Percentiles rank a stretch among this genome's conserved stretches.
Evolutionary conservation across 1,140 invertebrate species (phyloP).

Genomic region (Saccostrea cuccullata): DNA sequence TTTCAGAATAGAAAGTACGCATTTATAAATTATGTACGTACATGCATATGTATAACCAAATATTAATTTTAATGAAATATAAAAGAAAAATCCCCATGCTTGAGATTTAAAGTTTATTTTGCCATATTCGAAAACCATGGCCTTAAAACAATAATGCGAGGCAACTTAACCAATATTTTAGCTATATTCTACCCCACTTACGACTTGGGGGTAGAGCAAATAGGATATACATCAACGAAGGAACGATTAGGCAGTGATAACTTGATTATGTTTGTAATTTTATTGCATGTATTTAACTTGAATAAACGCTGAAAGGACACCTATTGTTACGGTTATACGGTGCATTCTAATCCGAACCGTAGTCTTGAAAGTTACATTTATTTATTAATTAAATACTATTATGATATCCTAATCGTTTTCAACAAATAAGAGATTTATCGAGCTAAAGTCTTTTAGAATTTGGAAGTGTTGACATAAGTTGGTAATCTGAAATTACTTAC

Average conservation of each 20-base stretch:
- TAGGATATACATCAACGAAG: slow-evolving; percentile 10
- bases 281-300: slow-evolving; percentile 25
- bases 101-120: slow-evolving; percentile 22
- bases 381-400: slow-evolving; percentile 36
- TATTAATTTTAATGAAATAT: neutral
- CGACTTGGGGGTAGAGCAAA: slow-evolving; percentile 11
- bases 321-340: slow-evolving; percentile 2
- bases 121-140: neutral
- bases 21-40: neutral
- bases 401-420: slow-evolving; percentile 18
- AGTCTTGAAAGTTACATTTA: slow-evolving; percentile 28
- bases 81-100: neutral
- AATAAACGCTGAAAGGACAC: neutral
- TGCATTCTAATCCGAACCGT: slow-evolving; percentile 21
- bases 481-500: slow-evolving; percentile 21
- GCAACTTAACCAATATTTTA: neutral
- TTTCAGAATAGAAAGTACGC: neutral
- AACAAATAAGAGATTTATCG: slow-evolving; percentile 1
- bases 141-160: slow-evolving; percentile 13
- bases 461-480: slow-evolving; percentile 13
- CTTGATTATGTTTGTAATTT: slow-evolving; percentile 20
- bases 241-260: neutral
- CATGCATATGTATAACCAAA: neutral
- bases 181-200: neutral
- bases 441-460: slow-evolving; percentile 5